Percentiles rank a stretch among this genome's conserved stretches.
These are phyloP conservation scores for Brachypalpus laphriformis DNA, from an alignment of 2,888 invertebrate species.

Conservation along the genomic window DNA sequence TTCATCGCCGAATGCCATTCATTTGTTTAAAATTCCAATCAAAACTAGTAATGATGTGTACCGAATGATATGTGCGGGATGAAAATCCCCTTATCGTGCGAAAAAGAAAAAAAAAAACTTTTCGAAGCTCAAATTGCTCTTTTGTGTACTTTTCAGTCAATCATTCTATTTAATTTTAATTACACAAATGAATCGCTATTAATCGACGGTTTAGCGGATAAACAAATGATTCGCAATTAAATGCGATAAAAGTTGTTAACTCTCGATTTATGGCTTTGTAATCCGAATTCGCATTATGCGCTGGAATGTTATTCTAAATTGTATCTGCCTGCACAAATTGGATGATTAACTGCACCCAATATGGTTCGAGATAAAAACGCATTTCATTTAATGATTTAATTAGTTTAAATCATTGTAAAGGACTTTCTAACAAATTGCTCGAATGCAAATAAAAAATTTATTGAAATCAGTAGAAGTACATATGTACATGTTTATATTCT, in stretches of 20 bases:
- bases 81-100: slow-evolving; percentile 19
- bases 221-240: slow-evolving; percentile 45
- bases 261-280: slow-evolving; percentile 36
- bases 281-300: slow-evolving; percentile 8
- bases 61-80: neutral
- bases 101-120: slow-evolving; percentile 11
- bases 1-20: neutral
- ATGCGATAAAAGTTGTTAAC: slow-evolving; percentile 41
- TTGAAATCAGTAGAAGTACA: neutral
- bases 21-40: slow-evolving; percentile 14
- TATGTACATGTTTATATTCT: neutral
- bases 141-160: slow-evolving; percentile 29
- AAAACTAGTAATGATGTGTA: slow-evolving; percentile 6
- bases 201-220: slow-evolving; percentile 31
- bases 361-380: neutral
- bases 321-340: neutral
- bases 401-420: neutral
- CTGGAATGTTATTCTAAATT: neutral
- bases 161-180: slow-evolving; percentile 40
- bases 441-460: neutral
- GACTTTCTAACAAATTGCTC: neutral
- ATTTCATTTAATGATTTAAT: neutral
- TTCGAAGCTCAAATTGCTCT: neutral
- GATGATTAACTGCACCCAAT: neutral
- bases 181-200: slow-evolving; percentile 33